These are phyloP conservation scores for Oryzias curvinotus DNA, from an alignment of 2,113 vertebrate species.

Conservation along the genomic window DNA sequence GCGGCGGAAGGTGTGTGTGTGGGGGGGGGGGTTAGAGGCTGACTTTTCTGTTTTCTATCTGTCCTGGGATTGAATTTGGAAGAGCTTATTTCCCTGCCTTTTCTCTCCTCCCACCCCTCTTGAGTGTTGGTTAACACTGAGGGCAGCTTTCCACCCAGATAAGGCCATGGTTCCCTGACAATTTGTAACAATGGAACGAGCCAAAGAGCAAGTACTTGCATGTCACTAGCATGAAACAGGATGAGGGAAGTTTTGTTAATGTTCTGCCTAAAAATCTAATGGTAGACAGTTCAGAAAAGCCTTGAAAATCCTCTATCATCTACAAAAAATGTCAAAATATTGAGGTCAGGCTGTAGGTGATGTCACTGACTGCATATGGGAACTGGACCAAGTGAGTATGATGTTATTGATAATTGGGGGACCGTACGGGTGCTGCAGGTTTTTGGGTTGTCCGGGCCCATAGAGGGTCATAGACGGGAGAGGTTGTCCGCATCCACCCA, in stretches of 20 bases:
- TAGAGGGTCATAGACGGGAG: no score
- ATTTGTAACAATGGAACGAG: constrained; percentile 62
- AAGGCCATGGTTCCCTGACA: constrained; percentile 58
- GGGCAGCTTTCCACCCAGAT: constrained; percentile 58
- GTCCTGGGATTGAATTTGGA: constrained; percentile 62
- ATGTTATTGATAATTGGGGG: no score
- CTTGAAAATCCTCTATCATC: no score
- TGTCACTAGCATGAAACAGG: constrained; percentile 28
- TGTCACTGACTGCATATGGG: no score
- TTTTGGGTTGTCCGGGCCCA: no score
- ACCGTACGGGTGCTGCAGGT: no score
- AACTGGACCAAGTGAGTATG: no score
- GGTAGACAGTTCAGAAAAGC: no score
- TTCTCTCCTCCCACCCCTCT: constrained; percentile 17
- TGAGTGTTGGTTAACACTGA: constrained; percentile 45
- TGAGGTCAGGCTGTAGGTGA: no score
- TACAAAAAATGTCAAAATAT: no score
- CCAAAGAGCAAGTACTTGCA: constrained; percentile 62
- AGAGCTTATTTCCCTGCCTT: constrained; percentile 45
- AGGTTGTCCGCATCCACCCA: no score
- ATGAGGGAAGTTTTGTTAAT: not conserved
- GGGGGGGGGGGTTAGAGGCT: constrained; percentile 22
- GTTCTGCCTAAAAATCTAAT: not conserved
- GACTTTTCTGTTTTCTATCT: constrained; percentile 53
- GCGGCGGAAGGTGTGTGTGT: not conserved